Conservation (phyloP, 2,113 vertebrate species). For the Coptodon bakossiorum region DNA sequence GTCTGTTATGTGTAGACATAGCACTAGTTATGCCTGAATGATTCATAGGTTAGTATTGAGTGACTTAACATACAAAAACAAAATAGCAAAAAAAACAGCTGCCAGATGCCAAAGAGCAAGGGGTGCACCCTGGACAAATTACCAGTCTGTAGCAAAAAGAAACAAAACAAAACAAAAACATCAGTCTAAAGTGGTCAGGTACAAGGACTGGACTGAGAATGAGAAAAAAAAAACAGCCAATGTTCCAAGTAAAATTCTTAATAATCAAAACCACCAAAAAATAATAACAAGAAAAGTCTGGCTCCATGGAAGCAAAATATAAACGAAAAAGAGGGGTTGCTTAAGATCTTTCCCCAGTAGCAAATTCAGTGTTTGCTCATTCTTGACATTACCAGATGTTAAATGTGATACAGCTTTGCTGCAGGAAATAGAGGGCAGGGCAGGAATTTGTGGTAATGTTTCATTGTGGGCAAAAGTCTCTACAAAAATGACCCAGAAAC, state of each 20-base stretch:
- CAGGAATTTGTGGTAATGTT: neutral
- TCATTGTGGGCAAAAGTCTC: neutral
- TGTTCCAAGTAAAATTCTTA: neutral
- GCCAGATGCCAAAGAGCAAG: neutral
- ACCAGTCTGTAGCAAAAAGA: neutral
- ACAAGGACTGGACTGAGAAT: neutral
- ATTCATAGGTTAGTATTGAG: rapidly evolving
- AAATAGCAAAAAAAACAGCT: neutral
- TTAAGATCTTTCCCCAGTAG: neutral
- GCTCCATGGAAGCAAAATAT: neutral
- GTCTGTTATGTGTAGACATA: neutral
- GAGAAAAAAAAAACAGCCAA: neutral
- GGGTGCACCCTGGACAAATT: neutral
- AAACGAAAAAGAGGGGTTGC: neutral
- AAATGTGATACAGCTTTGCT: neutral
- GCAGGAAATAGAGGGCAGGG: neutral
- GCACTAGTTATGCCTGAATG: neutral
- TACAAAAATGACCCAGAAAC: neutral
- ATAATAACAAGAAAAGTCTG: neutral
- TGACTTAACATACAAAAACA: neutral
- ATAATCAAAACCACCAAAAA: neutral
- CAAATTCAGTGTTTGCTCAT: neutral
- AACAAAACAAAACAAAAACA: neutral
- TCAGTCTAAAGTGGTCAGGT: rapidly evolving
- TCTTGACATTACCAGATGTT: neutral